phyloP scores from a whole-genome alignment of 1,140 invertebrate species.

The Euwallacea similis region DNA sequence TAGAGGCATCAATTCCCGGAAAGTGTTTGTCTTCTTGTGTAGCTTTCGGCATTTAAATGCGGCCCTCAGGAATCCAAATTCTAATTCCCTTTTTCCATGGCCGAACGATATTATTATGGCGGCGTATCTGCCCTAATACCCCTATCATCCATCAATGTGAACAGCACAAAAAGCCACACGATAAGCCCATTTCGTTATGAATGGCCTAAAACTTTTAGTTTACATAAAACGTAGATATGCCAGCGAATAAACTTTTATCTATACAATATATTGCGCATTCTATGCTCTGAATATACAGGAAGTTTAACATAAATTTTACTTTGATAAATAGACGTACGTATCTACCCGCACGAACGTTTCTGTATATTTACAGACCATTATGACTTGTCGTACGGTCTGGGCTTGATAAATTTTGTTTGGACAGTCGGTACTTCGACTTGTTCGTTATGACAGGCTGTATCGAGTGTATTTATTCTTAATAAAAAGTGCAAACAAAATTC shows the following conservation, averaged over 20 bases:
- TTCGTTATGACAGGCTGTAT: constrained; percentile 10
- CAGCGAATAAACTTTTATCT: constrained; percentile 35
- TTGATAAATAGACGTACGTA: constrained; percentile 37
- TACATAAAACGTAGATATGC: constrained; percentile 33
- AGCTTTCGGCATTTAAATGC: not conserved
- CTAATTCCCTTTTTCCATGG: constrained; percentile 30
- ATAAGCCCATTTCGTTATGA: constrained; percentile 37
- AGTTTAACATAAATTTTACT: constrained; percentile 38
- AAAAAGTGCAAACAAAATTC: not conserved
- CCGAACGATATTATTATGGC: constrained; percentile 26
- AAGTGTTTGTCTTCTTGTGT: no score
- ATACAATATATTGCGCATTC: constrained; percentile 34
- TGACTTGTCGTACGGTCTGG: constrained; percentile 15
- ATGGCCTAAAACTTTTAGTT: constrained; percentile 38
- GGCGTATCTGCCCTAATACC: constrained; percentile 22
- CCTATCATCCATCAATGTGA: constrained; percentile 36
- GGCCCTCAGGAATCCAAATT: constrained; percentile 28
- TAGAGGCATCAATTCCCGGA: no score
- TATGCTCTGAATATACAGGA: constrained; percentile 34
- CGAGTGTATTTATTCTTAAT: constrained; percentile 8
- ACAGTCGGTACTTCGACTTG: constrained; percentile 25
- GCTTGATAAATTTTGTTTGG: constrained; percentile 34
- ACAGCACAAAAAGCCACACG: constrained; percentile 33
- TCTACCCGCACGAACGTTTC: constrained; percentile 32
- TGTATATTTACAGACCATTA: constrained; percentile 32